Evolutionary conservation across 2,113 vertebrate genomes (phyloP).

Genomic region (Plecturocebus donacophilus): DNA sequence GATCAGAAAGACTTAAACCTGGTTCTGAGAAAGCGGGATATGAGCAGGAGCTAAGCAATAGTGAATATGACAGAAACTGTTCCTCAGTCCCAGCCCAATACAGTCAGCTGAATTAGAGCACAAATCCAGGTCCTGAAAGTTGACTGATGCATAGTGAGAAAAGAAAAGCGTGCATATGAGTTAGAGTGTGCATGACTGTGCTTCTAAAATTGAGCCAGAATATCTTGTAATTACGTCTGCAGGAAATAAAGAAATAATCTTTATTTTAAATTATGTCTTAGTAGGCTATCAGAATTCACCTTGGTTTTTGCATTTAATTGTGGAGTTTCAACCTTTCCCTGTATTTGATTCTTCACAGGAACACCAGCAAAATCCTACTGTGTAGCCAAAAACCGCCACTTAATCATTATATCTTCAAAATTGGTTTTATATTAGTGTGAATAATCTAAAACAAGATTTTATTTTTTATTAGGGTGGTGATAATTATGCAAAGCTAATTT

Average conservation of each 20-base stretch:
- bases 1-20: not conserved
- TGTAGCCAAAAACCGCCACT: not conserved
- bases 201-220: not conserved
- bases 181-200: accelerated
- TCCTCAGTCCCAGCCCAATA: accelerated
- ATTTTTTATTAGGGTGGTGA: not conserved
- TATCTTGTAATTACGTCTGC: not conserved
- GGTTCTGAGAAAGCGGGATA: not conserved
- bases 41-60: not conserved
- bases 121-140: not conserved
- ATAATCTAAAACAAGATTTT: not conserved
- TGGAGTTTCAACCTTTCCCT: not conserved
- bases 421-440: constrained; percentile 28
- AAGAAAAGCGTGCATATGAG: not conserved
- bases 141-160: not conserved
- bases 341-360: not conserved
- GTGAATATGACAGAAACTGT: accelerated
- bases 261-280: not conserved
- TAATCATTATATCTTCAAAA: constrained; percentile 5
- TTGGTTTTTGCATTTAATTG: constrained; percentile 23
- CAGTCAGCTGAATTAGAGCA: not conserved
- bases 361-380: not conserved
- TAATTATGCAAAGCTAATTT: constrained; percentile 27
- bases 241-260: not conserved
- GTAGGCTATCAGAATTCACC: not conserved